Conservation (phyloP, 2,113 vertebrate species). For the Hyperoodon ampullatus region DNA sequence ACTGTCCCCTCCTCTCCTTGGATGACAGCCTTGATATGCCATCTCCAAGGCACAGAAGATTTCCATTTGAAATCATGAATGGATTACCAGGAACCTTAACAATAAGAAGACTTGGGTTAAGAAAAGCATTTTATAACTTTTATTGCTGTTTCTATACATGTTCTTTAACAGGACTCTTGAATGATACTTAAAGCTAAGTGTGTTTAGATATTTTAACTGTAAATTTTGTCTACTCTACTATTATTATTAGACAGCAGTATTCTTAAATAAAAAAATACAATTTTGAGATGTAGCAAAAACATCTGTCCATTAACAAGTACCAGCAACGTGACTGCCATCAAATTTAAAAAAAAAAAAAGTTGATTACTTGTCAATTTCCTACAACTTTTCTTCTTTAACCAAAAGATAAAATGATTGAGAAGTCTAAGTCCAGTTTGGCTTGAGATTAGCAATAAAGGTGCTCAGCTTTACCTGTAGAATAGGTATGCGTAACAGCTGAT, state of each 20-base stretch:
- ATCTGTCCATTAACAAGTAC: not conserved
- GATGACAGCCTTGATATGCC: rapidly evolving
- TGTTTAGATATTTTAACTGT: not conserved
- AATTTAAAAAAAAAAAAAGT: not conserved
- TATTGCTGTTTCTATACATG: not conserved
- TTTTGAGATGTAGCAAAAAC: not conserved
- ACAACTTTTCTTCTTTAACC: not conserved
- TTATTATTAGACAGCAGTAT: not conserved
- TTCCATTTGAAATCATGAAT: not conserved
- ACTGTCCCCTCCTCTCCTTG: not conserved
- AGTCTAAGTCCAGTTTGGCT: not conserved
- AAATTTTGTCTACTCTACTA: not conserved
- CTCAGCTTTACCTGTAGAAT: not conserved
- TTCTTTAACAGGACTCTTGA: not conserved
- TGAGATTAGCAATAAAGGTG: not conserved
- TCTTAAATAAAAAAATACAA: not conserved
- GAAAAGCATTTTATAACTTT: not conserved
- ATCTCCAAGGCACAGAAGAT: not conserved
- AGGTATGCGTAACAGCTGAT: not conserved
- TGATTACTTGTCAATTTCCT: not conserved
- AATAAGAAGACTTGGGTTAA: not conserved
- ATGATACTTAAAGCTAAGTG: not conserved
- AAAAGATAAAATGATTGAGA: slow-evolving; percentile 32
- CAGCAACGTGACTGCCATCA: not conserved
- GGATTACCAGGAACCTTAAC: not conserved